These are phyloP conservation scores for Coelinius sp. DNA, from an alignment of 2,888 invertebrate genomes.

Conservation along the genomic window DNA sequence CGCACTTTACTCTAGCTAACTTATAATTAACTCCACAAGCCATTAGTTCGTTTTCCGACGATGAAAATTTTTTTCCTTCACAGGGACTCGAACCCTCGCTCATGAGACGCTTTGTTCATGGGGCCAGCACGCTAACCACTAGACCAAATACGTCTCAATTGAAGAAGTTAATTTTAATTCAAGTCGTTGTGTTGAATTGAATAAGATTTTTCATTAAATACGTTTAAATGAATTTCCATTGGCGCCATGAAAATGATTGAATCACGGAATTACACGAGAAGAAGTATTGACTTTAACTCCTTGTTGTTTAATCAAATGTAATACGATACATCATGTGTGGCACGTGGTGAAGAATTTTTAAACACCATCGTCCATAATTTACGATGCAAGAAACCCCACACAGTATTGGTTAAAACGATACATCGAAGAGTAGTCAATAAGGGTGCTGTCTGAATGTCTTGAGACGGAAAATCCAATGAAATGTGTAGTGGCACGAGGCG, in stretches of 20 bases:
- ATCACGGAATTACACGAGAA: not conserved
- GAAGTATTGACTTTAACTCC: not conserved
- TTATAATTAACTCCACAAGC: too few species aligned
- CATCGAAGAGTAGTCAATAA: conserved; percentile 62
- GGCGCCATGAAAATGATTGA: not conserved
- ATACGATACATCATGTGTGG: conserved; percentile 10
- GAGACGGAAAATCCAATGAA: conserved; percentile 65
- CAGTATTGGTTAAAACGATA: conserved; percentile 51
- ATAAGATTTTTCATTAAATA: not conserved
- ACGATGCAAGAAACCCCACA: conserved; percentile 1
- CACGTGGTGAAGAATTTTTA: conserved; percentile 15
- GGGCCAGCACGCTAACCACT: too few species aligned
- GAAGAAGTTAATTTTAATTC: too few species aligned
- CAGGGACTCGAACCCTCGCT: too few species aligned
- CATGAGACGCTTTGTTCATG: too few species aligned
- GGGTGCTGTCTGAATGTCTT: conserved; percentile 62
- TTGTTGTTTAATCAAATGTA: not conserved
- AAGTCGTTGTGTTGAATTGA: too few species aligned
- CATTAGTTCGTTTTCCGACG: too few species aligned
- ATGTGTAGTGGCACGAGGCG: conserved; percentile 59
- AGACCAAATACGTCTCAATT: too few species aligned
- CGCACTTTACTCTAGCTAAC: too few species aligned
- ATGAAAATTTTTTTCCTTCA: too few species aligned
- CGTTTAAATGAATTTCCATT: not conserved
- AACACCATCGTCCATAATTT: not conserved